Percentiles rank a stretch among this genome's conserved stretches.
phyloP scores from a whole-genome alignment of 2,797 vertebrate species.

The Melanotaenia maccullochi region DNA sequence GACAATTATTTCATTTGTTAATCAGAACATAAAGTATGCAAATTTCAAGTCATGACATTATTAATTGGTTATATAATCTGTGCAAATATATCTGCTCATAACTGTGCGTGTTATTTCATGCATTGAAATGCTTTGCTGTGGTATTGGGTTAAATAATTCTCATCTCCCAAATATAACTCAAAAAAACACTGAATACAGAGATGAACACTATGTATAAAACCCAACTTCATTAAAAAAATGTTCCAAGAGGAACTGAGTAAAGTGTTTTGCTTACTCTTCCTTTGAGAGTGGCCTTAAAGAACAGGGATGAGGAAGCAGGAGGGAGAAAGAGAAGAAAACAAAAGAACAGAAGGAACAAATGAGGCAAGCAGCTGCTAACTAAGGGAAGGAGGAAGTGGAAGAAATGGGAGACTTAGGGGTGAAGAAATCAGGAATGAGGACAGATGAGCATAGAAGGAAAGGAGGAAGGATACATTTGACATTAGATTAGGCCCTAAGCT shows the following conservation, averaged over 20 bases:
- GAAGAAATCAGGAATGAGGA: slow-evolving; percentile 33
- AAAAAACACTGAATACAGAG: background rate
- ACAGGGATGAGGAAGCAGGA: slow-evolving; percentile 21
- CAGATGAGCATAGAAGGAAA: slow-evolving; percentile 30
- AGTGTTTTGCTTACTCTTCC: slow-evolving; percentile 7
- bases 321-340: slow-evolving; percentile 15
- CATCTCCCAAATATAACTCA: rapidly evolving
- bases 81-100: too few relatives aligned
- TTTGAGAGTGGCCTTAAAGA: background rate
- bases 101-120: too few relatives aligned
- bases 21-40: too few relatives aligned
- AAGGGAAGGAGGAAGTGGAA: slow-evolving; percentile 17
- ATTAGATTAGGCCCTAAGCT: slow-evolving; percentile 60
- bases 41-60: too few relatives aligned
- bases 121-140: too few relatives aligned
- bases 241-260: background rate
- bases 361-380: slow-evolving; percentile 2
- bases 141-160: too few relatives aligned
- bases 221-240: background rate
- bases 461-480: slow-evolving; percentile 56
- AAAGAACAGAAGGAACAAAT: slow-evolving; percentile 20
- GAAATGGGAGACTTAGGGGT: slow-evolving; percentile 14
- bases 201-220: background rate
- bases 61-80: too few relatives aligned
- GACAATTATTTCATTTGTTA: background rate